Evolutionary conservation across 2,888 invertebrate species (phyloP), one percentile per base, ranked within the genome.

Genomic region (Pristionchus maxplancki): DNA sequence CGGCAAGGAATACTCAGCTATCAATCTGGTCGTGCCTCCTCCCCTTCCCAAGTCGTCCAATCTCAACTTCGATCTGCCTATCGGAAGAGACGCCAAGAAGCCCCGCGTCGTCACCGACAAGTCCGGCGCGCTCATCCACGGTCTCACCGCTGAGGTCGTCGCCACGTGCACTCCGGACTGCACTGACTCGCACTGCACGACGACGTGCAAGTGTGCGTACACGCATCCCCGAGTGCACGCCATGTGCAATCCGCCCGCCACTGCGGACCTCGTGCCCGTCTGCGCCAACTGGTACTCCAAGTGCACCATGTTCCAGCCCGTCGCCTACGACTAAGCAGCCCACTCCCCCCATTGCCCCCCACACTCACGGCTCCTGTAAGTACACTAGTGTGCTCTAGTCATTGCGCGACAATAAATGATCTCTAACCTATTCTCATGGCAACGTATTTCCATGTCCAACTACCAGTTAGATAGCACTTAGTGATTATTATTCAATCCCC

Each of bases 221-320:
- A 92, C 92, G 37, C 92, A 92, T 88, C 92, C 92, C 82, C 62
- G 89, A 81, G 93, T 93, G 78, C 93, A 93, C 88, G 89, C 92
- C 87, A 93, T 92, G 91, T 93, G 93, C 91, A 93, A 93, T 86
- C 93, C 93, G 87, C 93, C 93, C 85, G 90, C 92, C 20, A 89
- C 90, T 31, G 91, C 92, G 31, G 90, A 91, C 13, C 89, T 93
- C 87, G 93, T 92, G 71, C 88, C 89, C 78, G 92, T 91, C 64
- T 93, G 93, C 90, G 91, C 91, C 89, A 89, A 89, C 74, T 93
- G 93, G 93, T 93, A 93, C 90, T 86, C 91, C 88, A 92, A 93
- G 90, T 93, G 93, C 91, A 90, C 92, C 88, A 93, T 93, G 93
- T 93, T 92, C 91, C 84, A 90, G 64, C 85, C 85, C 31, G 50